Base-by-base conservation (phyloP, 2,888 invertebrate species). In the Iphiclides podalirius region DNA sequence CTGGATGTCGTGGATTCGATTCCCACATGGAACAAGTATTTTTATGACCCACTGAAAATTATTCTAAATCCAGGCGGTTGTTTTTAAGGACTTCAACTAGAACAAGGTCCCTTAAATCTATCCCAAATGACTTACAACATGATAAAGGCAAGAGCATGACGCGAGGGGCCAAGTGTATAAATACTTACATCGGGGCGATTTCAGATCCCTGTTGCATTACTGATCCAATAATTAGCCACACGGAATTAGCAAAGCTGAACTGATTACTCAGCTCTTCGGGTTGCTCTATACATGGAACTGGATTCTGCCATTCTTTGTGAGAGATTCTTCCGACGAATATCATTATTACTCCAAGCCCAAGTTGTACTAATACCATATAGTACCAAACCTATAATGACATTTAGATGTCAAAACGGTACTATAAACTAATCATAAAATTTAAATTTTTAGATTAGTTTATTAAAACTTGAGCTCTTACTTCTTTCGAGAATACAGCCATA, bases 151-250 rank as follows among this genome's bases (percentile, higher is more conserved):
- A n/a, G n/a, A n/a, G n/a, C n/a, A n/a, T n/a, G n/a, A n/a, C n/a
- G n/a, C n/a, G n/a, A n/a, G n/a, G n/a, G n/a, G n/a, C n/a, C 51
- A 38, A 57, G 23, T 36, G 7, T 20, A 44, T 34, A 15, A 7
- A 2, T 7, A 66, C 74, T 63, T 79, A 95, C 95, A 94, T 94
- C 1, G 96, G 96, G 0, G 95, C 95, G 59, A 96, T 92, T 80
- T 97, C 96, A 8, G 95, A 93, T 9, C 97, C 96, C 66, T 97
- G 96, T 63, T 96, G 96, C 90, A 96, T 91, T 50, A 96, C 91
- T 45, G 95, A 94, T 2, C 95, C 95, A 53, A 96, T 93, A 31
- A 95, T 94, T 65, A 96, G 95, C 97, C 97, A 98, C 31, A 97
- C 89, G 37, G 95, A 94, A 80, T 97, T 96, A 51, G 93, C 91